These are phyloP conservation scores for Typhlomys cinereus DNA, from an alignment of 2,113 vertebrate species.

Conservation along the genomic window DNA sequence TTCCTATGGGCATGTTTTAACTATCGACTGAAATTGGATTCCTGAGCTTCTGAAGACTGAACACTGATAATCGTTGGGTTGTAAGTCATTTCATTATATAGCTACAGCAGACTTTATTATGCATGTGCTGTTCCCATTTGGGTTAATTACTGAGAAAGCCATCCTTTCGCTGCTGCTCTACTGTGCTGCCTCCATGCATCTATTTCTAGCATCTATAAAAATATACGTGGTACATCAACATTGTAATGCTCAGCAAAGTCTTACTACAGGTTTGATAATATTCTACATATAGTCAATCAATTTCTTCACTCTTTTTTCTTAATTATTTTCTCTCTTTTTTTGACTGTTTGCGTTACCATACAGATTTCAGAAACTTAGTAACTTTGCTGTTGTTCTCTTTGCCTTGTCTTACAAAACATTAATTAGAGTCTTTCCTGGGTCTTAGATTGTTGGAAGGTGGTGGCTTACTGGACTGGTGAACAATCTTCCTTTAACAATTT, in stretches of 20 bases:
- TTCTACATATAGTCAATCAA: not conserved
- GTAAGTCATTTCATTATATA: not conserved
- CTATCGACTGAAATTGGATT: not conserved
- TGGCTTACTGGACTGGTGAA: not conserved
- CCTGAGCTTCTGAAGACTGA: not conserved
- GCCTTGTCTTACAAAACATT: not conserved
- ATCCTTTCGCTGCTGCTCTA: not conserved
- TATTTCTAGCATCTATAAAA: not conserved
- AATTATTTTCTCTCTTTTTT: not conserved
- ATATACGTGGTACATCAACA: not conserved
- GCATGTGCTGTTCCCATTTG: not conserved
- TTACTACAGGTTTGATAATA: not conserved
- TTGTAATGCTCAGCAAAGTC: not conserved
- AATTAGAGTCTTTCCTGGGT: not conserved
- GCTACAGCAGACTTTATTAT: not conserved
- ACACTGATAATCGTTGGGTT: not conserved
- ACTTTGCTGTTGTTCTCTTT: not conserved
- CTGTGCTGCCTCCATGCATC: not conserved
- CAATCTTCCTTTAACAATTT: not conserved
- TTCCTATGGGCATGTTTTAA: not conserved
- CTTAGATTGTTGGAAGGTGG: not conserved
- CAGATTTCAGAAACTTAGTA: not conserved
- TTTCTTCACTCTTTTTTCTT: not conserved
- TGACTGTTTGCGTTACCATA: not conserved
- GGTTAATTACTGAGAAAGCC: not conserved